These are phyloP conservation scores for Cepaea hortensis DNA, from an alignment of 2,888 invertebrate species.

Conservation along the genomic window DNA sequence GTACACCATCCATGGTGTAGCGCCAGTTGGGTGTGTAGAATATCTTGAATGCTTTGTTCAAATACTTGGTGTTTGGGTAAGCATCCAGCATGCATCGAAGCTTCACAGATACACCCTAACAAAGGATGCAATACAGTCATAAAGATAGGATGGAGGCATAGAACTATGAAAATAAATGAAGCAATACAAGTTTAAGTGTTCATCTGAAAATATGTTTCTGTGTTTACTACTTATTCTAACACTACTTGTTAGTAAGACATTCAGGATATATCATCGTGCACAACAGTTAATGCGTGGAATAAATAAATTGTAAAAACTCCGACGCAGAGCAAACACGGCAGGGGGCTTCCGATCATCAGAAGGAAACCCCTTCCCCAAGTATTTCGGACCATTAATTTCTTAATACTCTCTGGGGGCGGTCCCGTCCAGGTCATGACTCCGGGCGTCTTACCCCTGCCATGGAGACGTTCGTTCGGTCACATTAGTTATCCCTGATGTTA, in stretches of 20 bases:
- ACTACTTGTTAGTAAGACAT: background rate
- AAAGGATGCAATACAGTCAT: background rate
- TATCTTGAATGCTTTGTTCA: slow-evolving; percentile 68
- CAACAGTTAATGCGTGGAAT: too few relatives aligned
- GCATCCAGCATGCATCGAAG: slow-evolving; percentile 61
- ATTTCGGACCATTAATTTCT: too few relatives aligned
- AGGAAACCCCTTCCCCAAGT: too few relatives aligned
- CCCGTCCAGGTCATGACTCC: too few relatives aligned
- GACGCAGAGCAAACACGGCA: too few relatives aligned
- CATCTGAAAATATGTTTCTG: background rate
- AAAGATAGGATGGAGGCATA: background rate
- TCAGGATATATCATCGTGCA: too few relatives aligned
- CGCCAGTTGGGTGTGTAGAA: slow-evolving; percentile 69
- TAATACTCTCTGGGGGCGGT: too few relatives aligned
- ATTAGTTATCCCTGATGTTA: too few relatives aligned
- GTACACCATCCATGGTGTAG: slow-evolving; percentile 64
- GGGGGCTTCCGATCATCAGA: too few relatives aligned
- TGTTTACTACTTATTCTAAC: background rate
- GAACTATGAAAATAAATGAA: background rate
- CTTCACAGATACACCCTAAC: slow-evolving; percentile 62
- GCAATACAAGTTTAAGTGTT: background rate
- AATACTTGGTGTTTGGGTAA: slow-evolving; percentile 58
- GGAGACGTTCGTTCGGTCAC: too few relatives aligned
- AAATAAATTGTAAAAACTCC: too few relatives aligned
- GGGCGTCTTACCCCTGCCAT: too few relatives aligned